These are phyloP conservation scores for Hybognathus amarus DNA, from an alignment of 2,797 vertebrate genomes.

Conservation along the genomic window DNA sequence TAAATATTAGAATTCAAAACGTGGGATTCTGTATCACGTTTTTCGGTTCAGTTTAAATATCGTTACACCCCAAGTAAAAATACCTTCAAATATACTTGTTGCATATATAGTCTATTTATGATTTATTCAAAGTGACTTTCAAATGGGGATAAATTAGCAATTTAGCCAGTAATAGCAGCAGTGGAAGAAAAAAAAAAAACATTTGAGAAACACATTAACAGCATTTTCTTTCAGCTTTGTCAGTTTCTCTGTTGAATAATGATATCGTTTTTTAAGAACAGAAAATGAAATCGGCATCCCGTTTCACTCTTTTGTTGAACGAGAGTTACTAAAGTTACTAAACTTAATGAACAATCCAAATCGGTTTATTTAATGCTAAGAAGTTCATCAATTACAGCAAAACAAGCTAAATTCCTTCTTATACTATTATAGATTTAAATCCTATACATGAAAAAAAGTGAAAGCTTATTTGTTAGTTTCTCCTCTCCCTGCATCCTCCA, in stretches of 20 bases:
- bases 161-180: too few relatives aligned
- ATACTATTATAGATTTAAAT: conserved; percentile 5
- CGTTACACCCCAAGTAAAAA: too few relatives aligned
- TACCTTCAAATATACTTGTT: too few relatives aligned
- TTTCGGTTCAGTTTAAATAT: too few relatives aligned
- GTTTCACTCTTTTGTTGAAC: neutral
- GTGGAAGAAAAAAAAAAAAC: neutral
- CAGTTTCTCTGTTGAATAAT: neutral
- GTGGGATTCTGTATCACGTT: too few relatives aligned
- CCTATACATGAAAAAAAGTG: neutral
- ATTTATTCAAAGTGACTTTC: too few relatives aligned
- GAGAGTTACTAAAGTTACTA: neutral
- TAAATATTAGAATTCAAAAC: too few relatives aligned
- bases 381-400: neutral
- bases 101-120: too few relatives aligned
- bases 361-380: neutral
- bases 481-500: neutral
- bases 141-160: too few relatives aligned
- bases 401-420: conserved; percentile 6
- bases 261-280: neutral
- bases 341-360: neutral
- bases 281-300: neutral
- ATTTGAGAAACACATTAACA: neutral
- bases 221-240: neutral
- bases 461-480: neutral